Percentiles rank a stretch among this genome's conserved stretches.
Conservation (phyloP, 2,888 invertebrate genomes). For the Dasysyrphus albostriatus region DNA sequence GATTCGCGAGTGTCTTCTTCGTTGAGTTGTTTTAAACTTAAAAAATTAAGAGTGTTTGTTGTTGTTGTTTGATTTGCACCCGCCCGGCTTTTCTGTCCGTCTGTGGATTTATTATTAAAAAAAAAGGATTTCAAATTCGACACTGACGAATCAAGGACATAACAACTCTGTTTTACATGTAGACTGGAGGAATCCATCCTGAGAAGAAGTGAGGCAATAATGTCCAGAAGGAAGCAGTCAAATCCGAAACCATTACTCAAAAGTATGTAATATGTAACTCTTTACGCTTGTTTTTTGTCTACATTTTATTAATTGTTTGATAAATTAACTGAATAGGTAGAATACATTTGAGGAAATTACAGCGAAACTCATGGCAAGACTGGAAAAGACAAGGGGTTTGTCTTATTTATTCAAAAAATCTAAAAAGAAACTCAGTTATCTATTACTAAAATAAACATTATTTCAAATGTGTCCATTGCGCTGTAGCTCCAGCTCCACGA, state of each 20-base stretch:
- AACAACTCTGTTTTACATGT: conserved; percentile 75
- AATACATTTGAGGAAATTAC: not conserved
- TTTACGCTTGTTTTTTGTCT: not conserved
- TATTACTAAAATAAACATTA: conserved; percentile 18
- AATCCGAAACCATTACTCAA: conserved; percentile 96
- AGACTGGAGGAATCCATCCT: conserved; percentile 77
- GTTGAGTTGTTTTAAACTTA: not conserved
- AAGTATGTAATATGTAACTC: conserved; percentile 89
- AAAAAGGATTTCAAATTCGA: conserved; percentile 30
- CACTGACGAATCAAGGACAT: conserved; percentile 49
- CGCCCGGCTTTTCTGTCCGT: conserved; percentile 47
- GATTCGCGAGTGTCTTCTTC: not conserved
- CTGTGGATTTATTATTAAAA: conserved; percentile 55
- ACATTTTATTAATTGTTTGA: not conserved
- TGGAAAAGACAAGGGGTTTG: not conserved
- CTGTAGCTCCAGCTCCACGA: not conserved
- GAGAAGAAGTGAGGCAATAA: conserved; percentile 82
- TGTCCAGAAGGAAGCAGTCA: conserved; percentile 98
- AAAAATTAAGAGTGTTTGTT: conserved; percentile 9
- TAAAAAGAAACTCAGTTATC: not conserved
- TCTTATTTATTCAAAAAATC: not conserved
- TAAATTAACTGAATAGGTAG: not conserved
- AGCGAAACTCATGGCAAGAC: not conserved
- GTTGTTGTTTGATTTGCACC: not conserved
- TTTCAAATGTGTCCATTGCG: not conserved